These are phyloP conservation scores for Schizotus pectinicornis DNA, from an alignment of 2,888 invertebrate genomes.

Conservation along the genomic window DNA sequence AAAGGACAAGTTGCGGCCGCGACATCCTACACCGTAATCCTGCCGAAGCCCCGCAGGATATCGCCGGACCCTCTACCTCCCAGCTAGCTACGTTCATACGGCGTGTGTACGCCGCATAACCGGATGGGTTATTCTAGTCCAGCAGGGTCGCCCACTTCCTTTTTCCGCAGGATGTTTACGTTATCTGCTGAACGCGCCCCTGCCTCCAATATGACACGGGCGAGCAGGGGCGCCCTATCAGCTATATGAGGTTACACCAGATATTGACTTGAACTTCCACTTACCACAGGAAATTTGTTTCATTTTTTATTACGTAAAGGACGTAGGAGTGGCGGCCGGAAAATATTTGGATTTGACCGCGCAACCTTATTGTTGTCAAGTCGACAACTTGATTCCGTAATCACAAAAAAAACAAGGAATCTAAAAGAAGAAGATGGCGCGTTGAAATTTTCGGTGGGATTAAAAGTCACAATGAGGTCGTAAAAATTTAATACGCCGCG, in stretches of 20 bases:
- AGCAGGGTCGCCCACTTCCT: slow-evolving; percentile 44
- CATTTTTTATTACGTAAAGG: slow-evolving; percentile 24
- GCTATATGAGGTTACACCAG: slow-evolving; percentile 37
- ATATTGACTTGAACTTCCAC: slow-evolving; percentile 32
- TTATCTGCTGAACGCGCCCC: slow-evolving; percentile 42
- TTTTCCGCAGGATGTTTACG: slow-evolving; percentile 47
- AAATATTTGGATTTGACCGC: not conserved
- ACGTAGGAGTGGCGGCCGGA: slow-evolving; percentile 1
- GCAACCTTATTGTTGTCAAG: too few relatives aligned
- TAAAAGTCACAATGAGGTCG: too few relatives aligned
- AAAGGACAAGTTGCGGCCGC: slow-evolving; percentile 1
- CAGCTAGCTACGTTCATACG: not conserved
- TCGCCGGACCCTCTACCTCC: too few relatives aligned
- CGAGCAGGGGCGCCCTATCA: slow-evolving; percentile 35
- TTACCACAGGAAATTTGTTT: slow-evolving; percentile 30
- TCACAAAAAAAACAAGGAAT: too few relatives aligned
- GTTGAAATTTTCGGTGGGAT: too few relatives aligned
- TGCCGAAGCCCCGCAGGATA: slow-evolving; percentile 23
- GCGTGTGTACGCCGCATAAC: slow-evolving; percentile 21
- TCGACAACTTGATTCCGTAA: too few relatives aligned
- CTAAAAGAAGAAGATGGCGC: too few relatives aligned
- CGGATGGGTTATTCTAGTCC: slow-evolving; percentile 45
- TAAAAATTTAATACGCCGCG: too few relatives aligned
- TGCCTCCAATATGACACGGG: slow-evolving; percentile 33
- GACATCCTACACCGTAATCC: slow-evolving; percentile 15